A percentile compares a stretch with the other conserved stretches of the same genome.
phyloP scores from a whole-genome alignment of 2,113 vertebrate species.

The Epinephelus moara region DNA sequence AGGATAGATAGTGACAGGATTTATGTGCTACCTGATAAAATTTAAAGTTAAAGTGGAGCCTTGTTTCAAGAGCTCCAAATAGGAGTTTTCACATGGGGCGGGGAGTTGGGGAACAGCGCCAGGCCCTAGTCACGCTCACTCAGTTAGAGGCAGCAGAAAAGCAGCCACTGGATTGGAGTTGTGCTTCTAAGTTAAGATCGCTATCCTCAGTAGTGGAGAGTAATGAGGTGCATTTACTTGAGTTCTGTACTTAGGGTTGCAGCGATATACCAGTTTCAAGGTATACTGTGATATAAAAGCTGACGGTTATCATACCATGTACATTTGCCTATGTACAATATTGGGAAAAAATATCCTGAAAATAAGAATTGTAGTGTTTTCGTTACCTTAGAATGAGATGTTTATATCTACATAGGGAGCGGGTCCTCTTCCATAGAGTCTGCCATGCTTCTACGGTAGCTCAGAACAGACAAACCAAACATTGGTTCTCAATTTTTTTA shows the following conservation, averaged over 20 bases:
- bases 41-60: conserved; percentile 76
- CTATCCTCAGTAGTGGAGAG: rapidly evolving
- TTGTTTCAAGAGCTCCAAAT: conserved; percentile 53
- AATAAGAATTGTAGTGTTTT: too few species aligned
- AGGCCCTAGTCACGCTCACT: not conserved
- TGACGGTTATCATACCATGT: too few species aligned
- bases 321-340: not conserved
- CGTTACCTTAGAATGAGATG: too few species aligned
- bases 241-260: too few species aligned
- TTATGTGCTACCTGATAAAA: conserved; percentile 65
- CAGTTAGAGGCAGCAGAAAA: not conserved
- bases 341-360: too few species aligned
- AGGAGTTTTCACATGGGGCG: conserved; percentile 50
- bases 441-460: too few species aligned
- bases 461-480: too few species aligned
- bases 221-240: not conserved
- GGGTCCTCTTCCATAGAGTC: too few species aligned
- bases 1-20: conserved; percentile 49
- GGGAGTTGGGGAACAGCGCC: not conserved
- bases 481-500: too few species aligned
- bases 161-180: not conserved
- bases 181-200: not conserved
- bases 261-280: too few species aligned
- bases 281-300: too few species aligned
- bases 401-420: too few species aligned